phyloP scores from a whole-genome alignment of 2,113 vertebrate genomes.

The Ornithorhynchus anatinus region DNA sequence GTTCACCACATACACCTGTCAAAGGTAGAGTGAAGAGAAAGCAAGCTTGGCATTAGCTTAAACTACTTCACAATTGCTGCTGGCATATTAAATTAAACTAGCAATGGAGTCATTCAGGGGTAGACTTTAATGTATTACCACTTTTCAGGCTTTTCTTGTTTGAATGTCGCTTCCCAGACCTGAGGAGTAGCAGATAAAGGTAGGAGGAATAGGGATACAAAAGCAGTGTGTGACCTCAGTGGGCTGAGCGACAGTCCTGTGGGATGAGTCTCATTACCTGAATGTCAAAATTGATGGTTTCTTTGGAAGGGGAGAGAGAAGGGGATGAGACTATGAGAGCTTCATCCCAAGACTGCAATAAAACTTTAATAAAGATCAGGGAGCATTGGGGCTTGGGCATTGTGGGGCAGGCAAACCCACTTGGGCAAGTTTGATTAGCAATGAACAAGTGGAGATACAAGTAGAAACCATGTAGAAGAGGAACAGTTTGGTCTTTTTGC shows the following conservation, averaged over 20 bases:
- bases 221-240: neutral
- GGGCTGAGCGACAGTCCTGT: neutral
- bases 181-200: neutral
- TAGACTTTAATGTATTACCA: neutral
- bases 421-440: neutral
- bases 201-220: neutral
- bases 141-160: neutral
- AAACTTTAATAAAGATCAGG: too few species aligned
- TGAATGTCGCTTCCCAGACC: conserved; percentile 3
- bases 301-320: neutral
- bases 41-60: neutral
- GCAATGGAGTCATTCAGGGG: neutral
- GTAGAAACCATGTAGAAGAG: too few species aligned
- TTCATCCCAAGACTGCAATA: too few species aligned
- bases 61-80: neutral
- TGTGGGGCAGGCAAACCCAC: too few species aligned
- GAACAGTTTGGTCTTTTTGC: too few species aligned
- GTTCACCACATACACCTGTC: conserved; percentile 7
- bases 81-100: neutral
- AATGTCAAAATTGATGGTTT: neutral
- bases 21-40: conserved; percentile 8
- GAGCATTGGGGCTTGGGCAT: too few species aligned
- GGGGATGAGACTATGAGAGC: too few species aligned
- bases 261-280: neutral
- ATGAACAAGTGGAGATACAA: too few species aligned